Conservation (phyloP, 1,140 invertebrate genomes). For the Leptestheria dahalacensis region DNA sequence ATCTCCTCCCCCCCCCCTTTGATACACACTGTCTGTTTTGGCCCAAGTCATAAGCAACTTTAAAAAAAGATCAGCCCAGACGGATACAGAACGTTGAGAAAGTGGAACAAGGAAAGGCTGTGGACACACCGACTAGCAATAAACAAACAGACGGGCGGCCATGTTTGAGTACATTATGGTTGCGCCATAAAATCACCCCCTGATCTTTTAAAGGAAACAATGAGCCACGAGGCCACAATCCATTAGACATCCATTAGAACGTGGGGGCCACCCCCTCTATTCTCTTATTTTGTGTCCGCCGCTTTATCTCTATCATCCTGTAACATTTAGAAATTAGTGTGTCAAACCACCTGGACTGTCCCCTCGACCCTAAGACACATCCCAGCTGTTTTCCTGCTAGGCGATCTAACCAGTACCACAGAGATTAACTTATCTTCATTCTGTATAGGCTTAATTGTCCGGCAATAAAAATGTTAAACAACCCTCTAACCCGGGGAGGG, state of each 20-base stretch:
- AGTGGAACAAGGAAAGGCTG: too few species aligned
- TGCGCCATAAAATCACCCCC: background rate
- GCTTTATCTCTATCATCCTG: background rate
- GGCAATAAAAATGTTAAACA: background rate
- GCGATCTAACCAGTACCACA: background rate
- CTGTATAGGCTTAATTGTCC: background rate
- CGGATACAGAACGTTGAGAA: too few species aligned
- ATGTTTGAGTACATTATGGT: background rate
- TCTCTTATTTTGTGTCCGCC: background rate
- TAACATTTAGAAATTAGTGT: background rate
- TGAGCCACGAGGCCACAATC: background rate
- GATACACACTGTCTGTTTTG: too few species aligned
- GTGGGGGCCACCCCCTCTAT: background rate
- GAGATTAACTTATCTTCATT: conserved; percentile 1
- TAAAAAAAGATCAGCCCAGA: too few species aligned
- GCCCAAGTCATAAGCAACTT: too few species aligned
- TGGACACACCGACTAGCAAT: too few species aligned
- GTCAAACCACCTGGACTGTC: background rate
- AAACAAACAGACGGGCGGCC: too few species aligned
- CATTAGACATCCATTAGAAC: background rate
- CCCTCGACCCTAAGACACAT: background rate
- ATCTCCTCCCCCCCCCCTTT: too few species aligned
- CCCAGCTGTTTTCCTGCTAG: background rate
- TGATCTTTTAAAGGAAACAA: background rate
- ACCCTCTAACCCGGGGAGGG: background rate